Conservation (phyloP, 2,888 invertebrate genomes). For the Phengaris arion region DNA sequence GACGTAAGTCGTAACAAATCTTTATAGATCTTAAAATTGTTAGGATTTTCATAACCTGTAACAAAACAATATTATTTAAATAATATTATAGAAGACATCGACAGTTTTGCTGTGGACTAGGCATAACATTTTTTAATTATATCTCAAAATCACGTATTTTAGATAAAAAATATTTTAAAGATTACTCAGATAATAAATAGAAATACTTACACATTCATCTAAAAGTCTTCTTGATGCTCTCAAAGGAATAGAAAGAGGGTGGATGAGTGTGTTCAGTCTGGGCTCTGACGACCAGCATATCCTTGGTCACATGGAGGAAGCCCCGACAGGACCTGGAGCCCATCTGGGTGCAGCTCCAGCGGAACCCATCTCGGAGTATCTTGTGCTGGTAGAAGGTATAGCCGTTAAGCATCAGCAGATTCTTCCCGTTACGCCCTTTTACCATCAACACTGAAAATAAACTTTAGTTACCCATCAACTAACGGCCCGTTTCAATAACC, state of each 20-base stretch:
- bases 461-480: constrained; percentile 35
- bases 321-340: constrained; percentile 71
- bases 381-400: constrained; percentile 74
- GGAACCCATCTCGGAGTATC: constrained; percentile 62
- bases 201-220: constrained; percentile 42
- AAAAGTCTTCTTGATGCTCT: constrained; percentile 49
- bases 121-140: no score
- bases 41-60: constrained; percentile 31
- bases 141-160: no score
- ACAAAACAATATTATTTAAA: constrained; percentile 25
- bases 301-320: constrained; percentile 66
- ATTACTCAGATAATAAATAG: not conserved
- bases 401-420: constrained; percentile 66
- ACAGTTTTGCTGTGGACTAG: no score
- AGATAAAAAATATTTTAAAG: no score
- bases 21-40: constrained; percentile 44
- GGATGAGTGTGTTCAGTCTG: constrained; percentile 67
- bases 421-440: constrained; percentile 67
- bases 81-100: no score
- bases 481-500: not conserved
- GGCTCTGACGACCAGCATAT: constrained; percentile 66
- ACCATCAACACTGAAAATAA: constrained; percentile 65
- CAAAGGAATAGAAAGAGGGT: constrained; percentile 61
- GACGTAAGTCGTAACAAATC: constrained; percentile 47
- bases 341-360: constrained; percentile 76